Evolutionary conservation across 2,888 invertebrate genomes (phyloP), one percentile per base, ranked within the genome.

Genomic region (Crossocerus cetratus): DNA sequence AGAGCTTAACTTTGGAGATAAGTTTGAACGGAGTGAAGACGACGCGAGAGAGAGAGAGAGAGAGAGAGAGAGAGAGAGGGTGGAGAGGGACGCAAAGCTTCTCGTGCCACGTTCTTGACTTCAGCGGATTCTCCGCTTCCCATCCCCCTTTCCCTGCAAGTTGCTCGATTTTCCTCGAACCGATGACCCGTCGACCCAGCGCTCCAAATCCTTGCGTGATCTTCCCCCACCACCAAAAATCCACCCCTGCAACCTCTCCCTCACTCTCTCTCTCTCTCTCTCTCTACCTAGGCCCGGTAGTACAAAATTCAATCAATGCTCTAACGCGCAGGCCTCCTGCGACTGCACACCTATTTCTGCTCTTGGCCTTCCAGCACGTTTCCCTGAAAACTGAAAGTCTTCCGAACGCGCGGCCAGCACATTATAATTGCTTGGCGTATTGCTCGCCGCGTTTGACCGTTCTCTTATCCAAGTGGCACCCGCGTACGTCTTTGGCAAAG

Each of bases 241-340:
- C 72, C 57, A 62, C 59, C 73, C 63, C 32, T 11, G 32, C 5
- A 4, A 32, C 32, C 8, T 32, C 32, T 5, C 44, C 59, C 13
- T n/a, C 43, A 23, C 59, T 11, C 16, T 49, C n/a, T 54, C 71
- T n/a, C 42, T 55, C 44, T 43, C 62, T 67, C 70, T 77, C 74
- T 60, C 73, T 44, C 69, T 65, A 49, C 49, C 61, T 23, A 66
- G 57, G 69, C 65, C 74, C 53, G 72, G 69, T 80, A 70, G 76
- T 78, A 81, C 78, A 74, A 83, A 85, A 86, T 86, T 85, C 83
- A 86, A 86, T 86, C 85, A 86, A 85, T 86, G 86, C 81, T 69
- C 76, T 76, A 77, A 69, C 80, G 77, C 81, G 74, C 77, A 81
- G 78, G 76, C 74, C 80, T 62, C 69, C 69, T 77, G 64, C 72